A percentile compares a stretch with the other conserved stretches of the same genome.
These are phyloP conservation scores for Echinometra lucunter DNA, from an alignment of 53 echinoderm and acorn worm genomes.

Conservation along the genomic window DNA sequence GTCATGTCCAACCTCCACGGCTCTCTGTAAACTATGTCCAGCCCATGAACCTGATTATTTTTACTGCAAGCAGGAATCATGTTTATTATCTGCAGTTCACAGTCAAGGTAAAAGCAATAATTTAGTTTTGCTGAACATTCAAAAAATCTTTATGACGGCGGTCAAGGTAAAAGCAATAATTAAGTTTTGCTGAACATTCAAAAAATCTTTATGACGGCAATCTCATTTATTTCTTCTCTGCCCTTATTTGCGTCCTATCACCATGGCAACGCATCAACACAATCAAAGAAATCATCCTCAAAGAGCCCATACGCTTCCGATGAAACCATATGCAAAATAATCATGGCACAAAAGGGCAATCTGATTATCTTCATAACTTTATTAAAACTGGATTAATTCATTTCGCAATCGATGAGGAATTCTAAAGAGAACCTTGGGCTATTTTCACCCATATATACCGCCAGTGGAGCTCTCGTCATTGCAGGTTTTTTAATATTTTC, in stretches of 20 bases:
- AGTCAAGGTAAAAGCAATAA: neutral
- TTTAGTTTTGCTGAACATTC: neutral
- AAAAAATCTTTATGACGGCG: neutral
- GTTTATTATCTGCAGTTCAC: neutral
- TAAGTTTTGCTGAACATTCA: neutral
- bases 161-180: neutral
- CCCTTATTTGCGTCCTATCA: neutral
- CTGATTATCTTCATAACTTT: constrained; percentile 3
- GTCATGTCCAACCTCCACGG: too few relatives aligned
- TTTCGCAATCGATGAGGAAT: neutral
- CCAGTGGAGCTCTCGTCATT: neutral
- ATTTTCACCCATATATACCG: neutral
- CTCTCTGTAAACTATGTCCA: too few relatives aligned
- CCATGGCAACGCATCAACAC: neutral
- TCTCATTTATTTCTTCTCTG: neutral
- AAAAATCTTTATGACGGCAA: neutral
- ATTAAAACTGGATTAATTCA: constrained; percentile 36
- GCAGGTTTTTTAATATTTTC: neutral
- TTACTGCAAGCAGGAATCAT: neutral
- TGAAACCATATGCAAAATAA: neutral
- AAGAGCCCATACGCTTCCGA: neutral
- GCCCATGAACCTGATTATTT: too few relatives aligned
- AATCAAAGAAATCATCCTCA: neutral
- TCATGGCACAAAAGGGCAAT: neutral
- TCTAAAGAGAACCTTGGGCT: neutral